Conservation (phyloP, 2,888 invertebrate species). For the Dolichomitus sp. region DNA sequence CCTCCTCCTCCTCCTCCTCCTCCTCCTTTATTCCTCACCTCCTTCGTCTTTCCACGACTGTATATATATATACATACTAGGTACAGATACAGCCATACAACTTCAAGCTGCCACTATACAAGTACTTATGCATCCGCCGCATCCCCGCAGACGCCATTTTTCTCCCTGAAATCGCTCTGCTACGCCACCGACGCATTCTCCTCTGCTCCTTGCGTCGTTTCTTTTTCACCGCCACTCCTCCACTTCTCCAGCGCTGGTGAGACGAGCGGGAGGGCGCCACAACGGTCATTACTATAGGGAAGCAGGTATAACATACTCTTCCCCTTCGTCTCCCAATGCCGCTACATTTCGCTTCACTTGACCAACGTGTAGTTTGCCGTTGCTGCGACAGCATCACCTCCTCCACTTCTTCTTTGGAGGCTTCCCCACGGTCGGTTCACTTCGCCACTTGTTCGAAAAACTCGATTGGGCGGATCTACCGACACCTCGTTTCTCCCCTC, state of each 20-base stretch:
- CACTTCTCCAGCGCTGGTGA: constrained; percentile 16
- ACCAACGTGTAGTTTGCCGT: constrained; percentile 23
- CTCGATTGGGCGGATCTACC: constrained; percentile 1
- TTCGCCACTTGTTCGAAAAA: constrained; percentile 18
- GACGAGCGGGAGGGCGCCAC: constrained; percentile 33
- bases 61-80: background rate
- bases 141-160: constrained; percentile 51
- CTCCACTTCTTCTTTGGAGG: constrained; percentile 14
- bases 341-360: constrained; percentile 32
- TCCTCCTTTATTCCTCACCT: constrained; percentile 36
- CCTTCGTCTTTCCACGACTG: constrained; percentile 32
- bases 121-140: constrained; percentile 59
- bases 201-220: background rate
- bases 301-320: constrained; percentile 17
- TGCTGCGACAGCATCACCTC: constrained; percentile 12
- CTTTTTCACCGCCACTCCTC: constrained; percentile 7
- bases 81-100: constrained; percentile 32
- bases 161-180: constrained; percentile 44
- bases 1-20: background rate
- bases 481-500: constrained; percentile 7
- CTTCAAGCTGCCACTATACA: constrained; percentile 22
- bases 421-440: no score
- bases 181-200: constrained; percentile 50
- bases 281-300: constrained; percentile 43
- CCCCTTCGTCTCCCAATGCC: constrained; percentile 21